Percentiles rank a stretch among this genome's conserved stretches.
phyloP scores from a whole-genome alignment of 1,140 invertebrate species.

The Helicoverpa armigera region DNA sequence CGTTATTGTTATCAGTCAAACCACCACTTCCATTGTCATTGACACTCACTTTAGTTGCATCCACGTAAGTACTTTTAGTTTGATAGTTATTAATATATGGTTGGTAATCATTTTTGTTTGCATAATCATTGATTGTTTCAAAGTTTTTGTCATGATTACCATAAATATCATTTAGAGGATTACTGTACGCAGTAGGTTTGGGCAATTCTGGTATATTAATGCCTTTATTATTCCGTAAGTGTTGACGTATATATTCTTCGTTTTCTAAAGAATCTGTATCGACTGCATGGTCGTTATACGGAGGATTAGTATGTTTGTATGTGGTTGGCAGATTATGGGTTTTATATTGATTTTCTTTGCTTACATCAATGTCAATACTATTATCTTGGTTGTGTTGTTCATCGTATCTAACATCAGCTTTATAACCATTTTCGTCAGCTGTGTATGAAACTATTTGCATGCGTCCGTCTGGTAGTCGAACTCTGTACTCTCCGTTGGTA shows the following conservation, averaged over 20 bases:
- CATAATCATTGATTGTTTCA: neutral
- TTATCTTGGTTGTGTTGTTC: conserved; percentile 59
- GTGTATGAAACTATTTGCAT: conserved; percentile 89
- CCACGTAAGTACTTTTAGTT: neutral
- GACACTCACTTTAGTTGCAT: neutral
- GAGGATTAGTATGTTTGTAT: conserved; percentile 47
- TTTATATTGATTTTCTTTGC: neutral
- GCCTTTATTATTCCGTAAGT: neutral
- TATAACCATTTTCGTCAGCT: conserved; percentile 87
- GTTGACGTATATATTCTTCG: conserved; percentile 22
- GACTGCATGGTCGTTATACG: conserved; percentile 34
- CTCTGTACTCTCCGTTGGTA: conserved; percentile 90
- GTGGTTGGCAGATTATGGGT: conserved; percentile 7
- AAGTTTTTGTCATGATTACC: neutral
- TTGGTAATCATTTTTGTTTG: conserved; percentile 4
- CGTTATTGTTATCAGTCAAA: conserved; percentile 40
- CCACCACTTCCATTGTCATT: neutral
- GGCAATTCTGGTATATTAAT: too few species aligned
- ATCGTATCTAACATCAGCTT: conserved; percentile 86
- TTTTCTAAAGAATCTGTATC: conserved; percentile 49
- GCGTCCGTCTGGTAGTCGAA: conserved; percentile 91
- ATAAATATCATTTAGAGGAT: neutral
- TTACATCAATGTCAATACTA: conserved; percentile 1
- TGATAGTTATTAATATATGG: conserved; percentile 45
- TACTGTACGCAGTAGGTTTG: neutral